These are phyloP conservation scores for Colletes collaris DNA, from an alignment of 2,888 invertebrate genomes.

Conservation along the genomic window DNA sequence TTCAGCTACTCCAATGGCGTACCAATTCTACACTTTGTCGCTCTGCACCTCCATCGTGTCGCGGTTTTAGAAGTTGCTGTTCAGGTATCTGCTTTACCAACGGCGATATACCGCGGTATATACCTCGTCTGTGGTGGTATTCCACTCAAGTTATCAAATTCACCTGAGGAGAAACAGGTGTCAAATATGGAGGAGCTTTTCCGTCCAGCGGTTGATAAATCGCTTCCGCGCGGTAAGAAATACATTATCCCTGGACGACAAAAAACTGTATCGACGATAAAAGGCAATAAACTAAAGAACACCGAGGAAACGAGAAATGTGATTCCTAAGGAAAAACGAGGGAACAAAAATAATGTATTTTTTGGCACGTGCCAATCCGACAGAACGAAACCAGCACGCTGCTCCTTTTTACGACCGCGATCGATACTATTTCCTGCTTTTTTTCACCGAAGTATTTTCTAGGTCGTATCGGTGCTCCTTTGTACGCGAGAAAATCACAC, in stretches of 20 bases:
- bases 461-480: slow-evolving; percentile 29
- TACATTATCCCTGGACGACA: too few relatives aligned
- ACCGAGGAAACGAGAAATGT: neutral
- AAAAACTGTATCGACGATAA: neutral
- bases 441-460: slow-evolving; percentile 28
- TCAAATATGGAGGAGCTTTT: neutral
- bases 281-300: neutral
- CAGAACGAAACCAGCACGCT: slow-evolving; percentile 17
- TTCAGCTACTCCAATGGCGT: too few relatives aligned
- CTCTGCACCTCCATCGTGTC: too few relatives aligned
- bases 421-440: slow-evolving; percentile 37
- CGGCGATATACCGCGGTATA: slow-evolving; percentile 29
- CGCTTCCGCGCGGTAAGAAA: neutral
- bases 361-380: too few relatives aligned
- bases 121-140: too few relatives aligned
- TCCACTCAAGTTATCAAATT: neutral
- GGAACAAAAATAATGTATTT: neutral
- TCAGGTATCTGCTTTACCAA: slow-evolving; percentile 61
- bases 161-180: neutral
- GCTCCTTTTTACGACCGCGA: slow-evolving; percentile 8
- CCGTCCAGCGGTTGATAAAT: slow-evolving; percentile 56
- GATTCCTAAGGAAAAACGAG: neutral
- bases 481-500: slow-evolving; percentile 1
- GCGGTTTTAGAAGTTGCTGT: neutral
- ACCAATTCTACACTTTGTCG: too few relatives aligned